Evolutionary conservation across 2,797 vertebrate genomes (phyloP).

Genomic region (Artibeus lituratus): DNA sequence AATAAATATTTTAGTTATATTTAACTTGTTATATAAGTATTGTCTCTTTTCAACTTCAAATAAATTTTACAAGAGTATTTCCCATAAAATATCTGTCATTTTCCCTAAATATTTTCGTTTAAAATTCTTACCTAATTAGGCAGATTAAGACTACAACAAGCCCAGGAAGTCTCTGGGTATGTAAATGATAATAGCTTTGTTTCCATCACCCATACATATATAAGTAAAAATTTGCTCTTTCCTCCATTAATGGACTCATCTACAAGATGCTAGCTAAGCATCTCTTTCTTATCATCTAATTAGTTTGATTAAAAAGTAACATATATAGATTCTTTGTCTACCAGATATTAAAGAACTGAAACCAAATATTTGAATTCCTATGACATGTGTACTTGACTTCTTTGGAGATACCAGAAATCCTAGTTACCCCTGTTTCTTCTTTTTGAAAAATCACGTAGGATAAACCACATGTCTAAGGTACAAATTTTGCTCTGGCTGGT

Average conservation of each 20-base stretch:
- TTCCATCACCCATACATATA: neutral
- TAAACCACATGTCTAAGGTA: conserved; percentile 70
- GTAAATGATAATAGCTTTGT: neutral
- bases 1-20: neutral
- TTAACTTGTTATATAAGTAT: neutral
- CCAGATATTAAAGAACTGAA: conserved; percentile 45
- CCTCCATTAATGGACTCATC: neutral
- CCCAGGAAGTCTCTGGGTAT: neutral
- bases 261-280: neutral
- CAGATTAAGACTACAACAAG: neutral
- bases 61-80: neutral
- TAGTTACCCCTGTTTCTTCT: conserved; percentile 18
- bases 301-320: neutral
- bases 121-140: neutral
- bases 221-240: neutral
- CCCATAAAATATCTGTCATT: neutral
- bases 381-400: neutral
- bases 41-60: neutral
- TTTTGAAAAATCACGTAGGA: conserved; percentile 54
- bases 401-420: conserved; percentile 14
- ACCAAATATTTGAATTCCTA: conserved; percentile 49
- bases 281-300: neutral
- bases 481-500: conserved; percentile 62
- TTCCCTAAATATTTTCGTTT: neutral
- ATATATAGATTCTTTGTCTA: neutral